Conservation (phyloP, 2,888 invertebrate genomes). For the Cerastoderma edule region DNA sequence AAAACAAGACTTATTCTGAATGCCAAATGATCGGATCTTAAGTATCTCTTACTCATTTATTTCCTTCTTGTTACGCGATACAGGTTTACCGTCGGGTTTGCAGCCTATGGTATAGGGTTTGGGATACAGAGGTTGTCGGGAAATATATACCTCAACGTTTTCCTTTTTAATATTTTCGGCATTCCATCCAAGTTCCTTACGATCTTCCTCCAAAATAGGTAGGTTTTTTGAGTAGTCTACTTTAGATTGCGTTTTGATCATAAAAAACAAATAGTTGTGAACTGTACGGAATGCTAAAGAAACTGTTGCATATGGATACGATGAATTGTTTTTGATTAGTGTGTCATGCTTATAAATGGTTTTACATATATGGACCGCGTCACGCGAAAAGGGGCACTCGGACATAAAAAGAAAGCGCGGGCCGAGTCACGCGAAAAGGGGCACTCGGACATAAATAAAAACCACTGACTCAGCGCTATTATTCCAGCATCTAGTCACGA, state of each 20-base stretch:
- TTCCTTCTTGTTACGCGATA: too few species aligned
- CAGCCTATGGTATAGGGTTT: slow-evolving; percentile 10
- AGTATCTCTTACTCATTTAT: too few species aligned
- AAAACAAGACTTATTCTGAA: too few species aligned
- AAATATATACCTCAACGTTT: slow-evolving; percentile 1
- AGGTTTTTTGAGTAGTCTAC: not conserved
- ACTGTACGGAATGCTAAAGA: not conserved
- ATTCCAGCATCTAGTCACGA: too few species aligned
- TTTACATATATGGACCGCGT: not conserved
- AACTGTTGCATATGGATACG: not conserved
- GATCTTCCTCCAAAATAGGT: slow-evolving; percentile 14
- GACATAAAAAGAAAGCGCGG: not conserved
- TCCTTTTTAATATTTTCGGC: not conserved
- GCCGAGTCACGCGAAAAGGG: too few species aligned
- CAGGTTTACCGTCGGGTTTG: slow-evolving; percentile 16
- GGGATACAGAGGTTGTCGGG: slow-evolving; percentile 15
- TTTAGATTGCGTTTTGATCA: not conserved
- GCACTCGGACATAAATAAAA: too few species aligned
- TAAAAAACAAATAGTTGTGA: not conserved
- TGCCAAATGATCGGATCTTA: too few species aligned
- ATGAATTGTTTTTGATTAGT: not conserved
- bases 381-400: not conserved
- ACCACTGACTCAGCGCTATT: too few species aligned
- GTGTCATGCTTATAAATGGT: not conserved
- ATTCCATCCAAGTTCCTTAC: not conserved